These are phyloP conservation scores for Salmo trutta DNA, from an alignment of 2,797 vertebrate species.

Conservation along the genomic window DNA sequence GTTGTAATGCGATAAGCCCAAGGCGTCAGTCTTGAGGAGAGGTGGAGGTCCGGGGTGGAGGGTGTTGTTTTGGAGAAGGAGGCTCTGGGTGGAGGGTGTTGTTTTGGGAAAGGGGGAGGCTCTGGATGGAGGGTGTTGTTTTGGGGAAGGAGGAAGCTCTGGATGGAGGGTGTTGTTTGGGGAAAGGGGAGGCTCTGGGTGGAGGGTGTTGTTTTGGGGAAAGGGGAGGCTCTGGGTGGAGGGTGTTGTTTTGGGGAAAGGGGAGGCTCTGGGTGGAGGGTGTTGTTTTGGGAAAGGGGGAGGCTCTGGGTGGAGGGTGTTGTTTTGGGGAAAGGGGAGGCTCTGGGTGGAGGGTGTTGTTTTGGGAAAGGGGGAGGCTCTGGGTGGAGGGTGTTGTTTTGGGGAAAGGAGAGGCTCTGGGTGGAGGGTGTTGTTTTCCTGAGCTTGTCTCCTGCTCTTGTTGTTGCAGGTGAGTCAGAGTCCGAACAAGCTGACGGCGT, in stretches of 20 bases:
- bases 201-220: not conserved
- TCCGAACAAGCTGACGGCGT: slow-evolving; percentile 57
- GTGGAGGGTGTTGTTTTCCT: slow-evolving; percentile 33
- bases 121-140: too few species aligned
- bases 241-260: slow-evolving; percentile 1
- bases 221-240: not conserved
- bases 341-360: slow-evolving; percentile 9
- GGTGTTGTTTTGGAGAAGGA: slow-evolving; percentile 5
- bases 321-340: too few species aligned
- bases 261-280: too few species aligned
- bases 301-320: not conserved
- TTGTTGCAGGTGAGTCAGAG: slow-evolving; percentile 64
- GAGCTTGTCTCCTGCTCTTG: slow-evolving; percentile 51
- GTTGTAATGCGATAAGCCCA: slow-evolving; percentile 27
- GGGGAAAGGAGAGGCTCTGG: too few species aligned
- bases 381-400: not conserved
- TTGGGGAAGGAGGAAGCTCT: too few species aligned
- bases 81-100: too few species aligned
- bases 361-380: not conserved
- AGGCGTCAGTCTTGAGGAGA: slow-evolving; percentile 31
- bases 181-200: not conserved
- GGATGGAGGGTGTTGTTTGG: too few species aligned
- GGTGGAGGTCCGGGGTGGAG: not conserved
- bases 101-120: too few species aligned
- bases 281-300: too few species aligned